A percentile compares a stretch with the other conserved stretches of the same genome.
Conservation (phyloP, 53 echinoderm and acorn worm genomes). For the Pentamera pediparva region DNA sequence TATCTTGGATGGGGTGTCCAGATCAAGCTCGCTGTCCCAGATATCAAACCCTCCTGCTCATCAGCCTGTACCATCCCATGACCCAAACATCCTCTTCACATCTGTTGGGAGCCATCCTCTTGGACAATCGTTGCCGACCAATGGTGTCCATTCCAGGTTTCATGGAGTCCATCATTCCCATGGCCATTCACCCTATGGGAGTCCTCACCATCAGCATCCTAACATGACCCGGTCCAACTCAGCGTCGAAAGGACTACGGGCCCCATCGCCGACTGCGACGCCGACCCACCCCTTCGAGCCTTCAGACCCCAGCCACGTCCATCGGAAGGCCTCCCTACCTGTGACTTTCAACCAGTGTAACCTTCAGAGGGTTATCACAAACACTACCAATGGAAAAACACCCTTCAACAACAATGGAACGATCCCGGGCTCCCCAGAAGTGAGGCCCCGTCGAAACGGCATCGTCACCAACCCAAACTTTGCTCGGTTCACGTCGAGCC, state of each 20-base stretch:
- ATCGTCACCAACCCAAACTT: constrained; percentile 97
- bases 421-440: constrained; percentile 70
- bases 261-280: constrained; percentile 54
- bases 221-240: not conserved
- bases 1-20: constrained; percentile 20
- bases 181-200: constrained; percentile 17
- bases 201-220: constrained; percentile 10
- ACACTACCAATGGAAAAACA: not conserved
- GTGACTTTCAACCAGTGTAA: constrained; percentile 87
- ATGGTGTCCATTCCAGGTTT: not conserved
- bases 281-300: constrained; percentile 29
- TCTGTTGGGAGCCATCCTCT: not conserved
- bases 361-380: constrained; percentile 62
- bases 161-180: constrained; percentile 28
- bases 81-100: constrained; percentile 23
- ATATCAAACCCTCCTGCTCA: constrained; percentile 34
- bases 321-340: constrained; percentile 89
- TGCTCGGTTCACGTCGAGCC: constrained; percentile 49
- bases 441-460: constrained; percentile 59
- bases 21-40: constrained; percentile 27
- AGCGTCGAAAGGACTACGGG: constrained; percentile 29
- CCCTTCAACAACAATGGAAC: constrained; percentile 25
- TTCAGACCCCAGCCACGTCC: constrained; percentile 39
- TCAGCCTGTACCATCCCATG: constrained; percentile 26
- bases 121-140: not conserved